Evolutionary conservation across 2,888 invertebrate genomes (phyloP).

Genomic region (Belgica antarctica): DNA sequence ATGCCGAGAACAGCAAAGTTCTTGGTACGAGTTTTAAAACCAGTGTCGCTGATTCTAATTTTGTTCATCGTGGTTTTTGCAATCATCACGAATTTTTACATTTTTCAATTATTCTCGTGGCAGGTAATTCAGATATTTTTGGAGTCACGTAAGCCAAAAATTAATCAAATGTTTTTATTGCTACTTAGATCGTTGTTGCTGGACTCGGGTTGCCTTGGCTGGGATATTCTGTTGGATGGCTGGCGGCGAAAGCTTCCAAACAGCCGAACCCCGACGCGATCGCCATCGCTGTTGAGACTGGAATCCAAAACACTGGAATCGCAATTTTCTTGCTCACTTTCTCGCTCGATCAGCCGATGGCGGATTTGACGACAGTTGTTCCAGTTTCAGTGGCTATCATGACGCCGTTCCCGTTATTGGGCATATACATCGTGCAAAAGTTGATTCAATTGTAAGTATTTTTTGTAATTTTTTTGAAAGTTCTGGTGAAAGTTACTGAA

Average conservation of each 20-base stretch:
- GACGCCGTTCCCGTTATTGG: slow-evolving; percentile 82
- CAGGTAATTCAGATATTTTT: slow-evolving; percentile 57
- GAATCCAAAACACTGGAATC: slow-evolving; percentile 91
- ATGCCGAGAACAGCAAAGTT: slow-evolving; percentile 66
- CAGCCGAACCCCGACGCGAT: slow-evolving; percentile 68
- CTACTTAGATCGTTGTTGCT: slow-evolving; percentile 72
- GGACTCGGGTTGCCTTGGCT: slow-evolving; percentile 80
- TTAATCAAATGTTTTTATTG: slow-evolving; percentile 46
- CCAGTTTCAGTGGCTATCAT: slow-evolving; percentile 90
- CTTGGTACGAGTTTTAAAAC: slow-evolving; percentile 78
- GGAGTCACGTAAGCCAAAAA: background rate
- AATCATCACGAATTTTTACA: slow-evolving; percentile 81
- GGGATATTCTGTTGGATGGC: slow-evolving; percentile 71
- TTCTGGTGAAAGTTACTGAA: background rate
- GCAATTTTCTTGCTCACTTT: slow-evolving; percentile 83
- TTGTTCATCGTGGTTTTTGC: slow-evolving; percentile 84
- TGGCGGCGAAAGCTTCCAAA: slow-evolving; percentile 60
- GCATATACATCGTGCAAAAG: slow-evolving; percentile 58
- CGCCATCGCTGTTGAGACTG: slow-evolving; percentile 91
- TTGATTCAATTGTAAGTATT: background rate
- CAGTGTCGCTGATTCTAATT: slow-evolving; percentile 75
- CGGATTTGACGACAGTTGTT: slow-evolving; percentile 84
- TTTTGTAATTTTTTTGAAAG: background rate
- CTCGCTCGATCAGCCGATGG: slow-evolving; percentile 78
- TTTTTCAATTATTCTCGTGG: slow-evolving; percentile 86